Conservation (phyloP, 2,797 vertebrate genomes). For the Babyrousa celebensis region DNA sequence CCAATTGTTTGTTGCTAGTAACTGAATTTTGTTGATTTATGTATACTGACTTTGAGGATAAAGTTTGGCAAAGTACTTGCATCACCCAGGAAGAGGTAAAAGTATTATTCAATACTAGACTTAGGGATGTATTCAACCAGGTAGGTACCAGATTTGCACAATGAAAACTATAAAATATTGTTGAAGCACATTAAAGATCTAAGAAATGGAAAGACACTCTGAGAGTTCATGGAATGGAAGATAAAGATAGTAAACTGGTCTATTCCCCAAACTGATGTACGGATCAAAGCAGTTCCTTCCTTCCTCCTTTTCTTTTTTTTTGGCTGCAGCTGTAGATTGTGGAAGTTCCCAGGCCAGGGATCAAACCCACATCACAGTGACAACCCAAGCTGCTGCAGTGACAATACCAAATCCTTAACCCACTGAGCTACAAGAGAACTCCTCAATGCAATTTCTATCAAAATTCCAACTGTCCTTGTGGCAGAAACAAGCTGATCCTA, state of each 20-base stretch:
- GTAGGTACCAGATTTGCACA: neutral
- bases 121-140: neutral
- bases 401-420: no score
- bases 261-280: neutral
- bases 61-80: neutral
- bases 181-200: neutral
- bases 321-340: no score
- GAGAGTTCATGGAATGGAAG: neutral
- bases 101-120: neutral
- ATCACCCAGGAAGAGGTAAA: neutral
- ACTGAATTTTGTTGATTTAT: neutral
- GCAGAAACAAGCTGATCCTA: neutral
- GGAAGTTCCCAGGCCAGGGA: no score
- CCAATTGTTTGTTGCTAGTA: neutral
- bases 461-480: neutral
- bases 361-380: no score
- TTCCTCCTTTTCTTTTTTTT: no score
- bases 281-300: neutral
- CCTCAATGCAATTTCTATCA: neutral
- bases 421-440: no score
- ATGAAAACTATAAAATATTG: neutral
- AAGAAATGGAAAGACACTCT: neutral
- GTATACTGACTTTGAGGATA: neutral
- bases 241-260: neutral
- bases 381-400: no score